Conservation (phyloP, 2,113 vertebrate genomes). For the Todiramphus chloris region DNA sequence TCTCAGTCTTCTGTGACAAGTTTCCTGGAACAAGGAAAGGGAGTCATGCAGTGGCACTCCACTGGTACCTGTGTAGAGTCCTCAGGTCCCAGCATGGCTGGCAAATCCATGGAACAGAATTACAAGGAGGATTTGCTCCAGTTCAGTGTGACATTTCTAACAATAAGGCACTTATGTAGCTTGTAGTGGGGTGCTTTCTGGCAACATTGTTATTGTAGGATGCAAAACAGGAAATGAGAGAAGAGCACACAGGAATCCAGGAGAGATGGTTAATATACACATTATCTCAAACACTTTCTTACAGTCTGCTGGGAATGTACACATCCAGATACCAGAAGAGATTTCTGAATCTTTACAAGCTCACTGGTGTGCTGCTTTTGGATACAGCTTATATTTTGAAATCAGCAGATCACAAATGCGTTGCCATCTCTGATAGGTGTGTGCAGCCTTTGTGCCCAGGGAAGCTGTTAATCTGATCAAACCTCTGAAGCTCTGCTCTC, state of each 20-base stretch:
- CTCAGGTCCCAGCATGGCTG: background rate
- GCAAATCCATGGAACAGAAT: background rate
- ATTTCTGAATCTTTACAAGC: background rate
- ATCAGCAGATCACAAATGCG: background rate
- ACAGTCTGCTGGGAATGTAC: background rate
- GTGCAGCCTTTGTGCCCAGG: background rate
- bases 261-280: background rate
- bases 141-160: background rate
- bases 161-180: background rate
- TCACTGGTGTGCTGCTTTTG: background rate
- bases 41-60: background rate
- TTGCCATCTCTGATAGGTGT: background rate
- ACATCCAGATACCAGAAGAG: background rate
- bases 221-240: background rate
- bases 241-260: background rate
- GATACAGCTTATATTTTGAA: background rate
- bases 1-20: background rate
- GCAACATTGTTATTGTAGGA: background rate
- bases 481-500: conserved; percentile 42
- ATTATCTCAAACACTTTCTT: background rate
- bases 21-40: background rate
- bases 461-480: background rate
- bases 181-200: background rate
- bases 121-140: background rate
- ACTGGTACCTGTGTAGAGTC: background rate